Conservation (phyloP, 2,797 vertebrate genomes). For the Morus bassanus region DNA sequence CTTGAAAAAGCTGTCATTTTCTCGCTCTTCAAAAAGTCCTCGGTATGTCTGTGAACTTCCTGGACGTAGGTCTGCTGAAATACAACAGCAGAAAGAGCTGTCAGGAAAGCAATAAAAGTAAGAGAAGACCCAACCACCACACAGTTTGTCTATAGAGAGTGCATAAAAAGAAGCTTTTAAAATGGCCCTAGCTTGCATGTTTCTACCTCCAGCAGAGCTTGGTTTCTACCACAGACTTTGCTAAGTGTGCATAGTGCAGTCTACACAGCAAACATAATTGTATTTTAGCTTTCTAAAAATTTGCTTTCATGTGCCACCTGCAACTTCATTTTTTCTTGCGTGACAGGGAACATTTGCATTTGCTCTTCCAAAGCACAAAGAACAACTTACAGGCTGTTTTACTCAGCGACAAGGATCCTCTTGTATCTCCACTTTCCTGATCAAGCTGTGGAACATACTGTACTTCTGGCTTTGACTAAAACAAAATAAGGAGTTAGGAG, state of each 20-base stretch:
- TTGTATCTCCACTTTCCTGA: conserved; percentile 75
- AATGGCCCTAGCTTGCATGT: background rate
- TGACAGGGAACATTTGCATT: background rate
- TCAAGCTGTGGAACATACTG: conserved; percentile 84
- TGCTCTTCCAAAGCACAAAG: background rate
- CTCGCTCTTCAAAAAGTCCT: conserved; percentile 70
- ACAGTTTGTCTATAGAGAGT: background rate
- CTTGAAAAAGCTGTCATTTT: conserved; percentile 75
- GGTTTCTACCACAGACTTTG: background rate
- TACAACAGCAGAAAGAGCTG: background rate
- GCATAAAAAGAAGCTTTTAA: background rate
- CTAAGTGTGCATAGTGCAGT: background rate
- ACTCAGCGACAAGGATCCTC: conserved; percentile 74
- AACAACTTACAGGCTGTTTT: conserved; percentile 82
- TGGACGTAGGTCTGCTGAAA: conserved; percentile 66
- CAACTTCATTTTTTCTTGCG: background rate
- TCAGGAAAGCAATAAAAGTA: background rate
- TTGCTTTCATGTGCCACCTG: background rate
- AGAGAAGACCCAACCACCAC: background rate
- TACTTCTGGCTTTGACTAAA: conserved; percentile 90
- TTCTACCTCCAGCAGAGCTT: background rate
- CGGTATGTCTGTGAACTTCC: conserved; percentile 40
- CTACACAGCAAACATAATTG: background rate
- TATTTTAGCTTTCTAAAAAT: background rate
- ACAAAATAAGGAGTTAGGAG: conserved; percentile 56